A percentile compares a stretch with the other conserved stretches of the same genome.
Evolutionary conservation across 2,797 vertebrate species (phyloP).

Genomic region (Microcaecilia unicolor): DNA sequence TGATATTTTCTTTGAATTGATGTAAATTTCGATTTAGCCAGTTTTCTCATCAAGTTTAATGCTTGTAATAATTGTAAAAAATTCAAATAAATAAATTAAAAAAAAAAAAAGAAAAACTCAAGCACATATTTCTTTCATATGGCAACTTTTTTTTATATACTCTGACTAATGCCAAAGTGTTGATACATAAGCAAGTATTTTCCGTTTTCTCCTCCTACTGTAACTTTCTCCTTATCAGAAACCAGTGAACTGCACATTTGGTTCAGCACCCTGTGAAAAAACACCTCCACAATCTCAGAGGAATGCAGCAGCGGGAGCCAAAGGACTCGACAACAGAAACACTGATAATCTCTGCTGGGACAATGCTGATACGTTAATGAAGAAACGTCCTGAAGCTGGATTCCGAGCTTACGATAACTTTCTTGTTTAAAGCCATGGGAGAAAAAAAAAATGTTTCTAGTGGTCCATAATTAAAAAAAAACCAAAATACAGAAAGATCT

Average conservation of each 20-base stretch:
- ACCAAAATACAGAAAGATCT: too few species aligned
- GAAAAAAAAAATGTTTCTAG: too few species aligned
- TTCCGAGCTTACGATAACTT: not conserved
- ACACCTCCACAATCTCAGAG: slow-evolving; percentile 2
- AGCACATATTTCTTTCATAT: not conserved
- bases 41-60: too few species aligned
- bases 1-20: too few species aligned
- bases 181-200: not conserved
- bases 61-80: too few species aligned
- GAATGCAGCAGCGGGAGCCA: not conserved
- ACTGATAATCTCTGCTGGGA: not conserved
- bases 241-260: slow-evolving; percentile 3
- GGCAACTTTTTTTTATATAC: not conserved
- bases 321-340: not conserved
- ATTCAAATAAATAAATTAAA: too few species aligned
- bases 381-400: not conserved
- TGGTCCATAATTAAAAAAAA: too few species aligned
- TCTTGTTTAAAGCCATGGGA: too few species aligned
- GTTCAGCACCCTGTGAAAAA: not conserved
- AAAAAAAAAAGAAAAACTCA: too few species aligned
- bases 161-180: not conserved
- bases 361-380: not conserved
- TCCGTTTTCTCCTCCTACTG: slow-evolving; percentile 11
- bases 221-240: slow-evolving; percentile 6
- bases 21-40: too few species aligned